Evolutionary conservation across 2,113 vertebrate species (phyloP).

Genomic region (Candoia aspera): DNA sequence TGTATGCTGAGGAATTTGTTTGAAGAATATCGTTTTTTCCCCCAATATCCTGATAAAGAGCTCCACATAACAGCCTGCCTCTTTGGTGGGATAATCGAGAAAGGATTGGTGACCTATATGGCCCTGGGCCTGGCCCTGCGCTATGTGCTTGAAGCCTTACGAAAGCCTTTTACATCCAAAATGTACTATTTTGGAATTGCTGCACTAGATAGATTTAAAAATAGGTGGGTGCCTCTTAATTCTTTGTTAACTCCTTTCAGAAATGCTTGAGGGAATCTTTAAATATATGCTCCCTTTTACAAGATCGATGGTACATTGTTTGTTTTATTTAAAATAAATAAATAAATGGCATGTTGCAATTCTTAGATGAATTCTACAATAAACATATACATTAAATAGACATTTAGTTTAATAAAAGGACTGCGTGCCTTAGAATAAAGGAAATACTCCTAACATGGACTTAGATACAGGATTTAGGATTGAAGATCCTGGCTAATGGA

Average conservation of each 20-base stretch:
- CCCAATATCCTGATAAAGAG: constrained; percentile 98
- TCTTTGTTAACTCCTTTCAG: not conserved
- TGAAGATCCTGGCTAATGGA: not conserved
- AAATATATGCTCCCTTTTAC: not conserved
- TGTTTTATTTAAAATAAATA: not conserved
- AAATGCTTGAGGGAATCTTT: not conserved
- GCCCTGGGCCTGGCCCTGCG: constrained; percentile 92
- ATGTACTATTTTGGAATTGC: constrained; percentile 99
- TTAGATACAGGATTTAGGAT: not conserved
- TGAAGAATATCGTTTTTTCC: constrained; percentile 98
- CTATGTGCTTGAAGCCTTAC: constrained; percentile 98
- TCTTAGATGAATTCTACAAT: not conserved
- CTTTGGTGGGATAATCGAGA: constrained; percentile 98
- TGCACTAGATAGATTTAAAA: constrained; percentile 99
- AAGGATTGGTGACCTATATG: constrained; percentile 99
- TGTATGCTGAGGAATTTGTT: constrained; percentile 99
- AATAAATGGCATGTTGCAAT: not conserved
- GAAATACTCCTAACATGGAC: not conserved
- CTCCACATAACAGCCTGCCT: constrained; percentile 99
- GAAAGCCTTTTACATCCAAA: constrained; percentile 97
- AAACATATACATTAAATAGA: not conserved
- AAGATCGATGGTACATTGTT: not conserved
- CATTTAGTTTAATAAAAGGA: constrained; percentile 1
- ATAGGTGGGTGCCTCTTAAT: constrained; percentile 82
- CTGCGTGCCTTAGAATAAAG: not conserved